Evolutionary conservation across 1,140 invertebrate genomes (phyloP).

Genomic region (Leptinotarsa undecemlineata): DNA sequence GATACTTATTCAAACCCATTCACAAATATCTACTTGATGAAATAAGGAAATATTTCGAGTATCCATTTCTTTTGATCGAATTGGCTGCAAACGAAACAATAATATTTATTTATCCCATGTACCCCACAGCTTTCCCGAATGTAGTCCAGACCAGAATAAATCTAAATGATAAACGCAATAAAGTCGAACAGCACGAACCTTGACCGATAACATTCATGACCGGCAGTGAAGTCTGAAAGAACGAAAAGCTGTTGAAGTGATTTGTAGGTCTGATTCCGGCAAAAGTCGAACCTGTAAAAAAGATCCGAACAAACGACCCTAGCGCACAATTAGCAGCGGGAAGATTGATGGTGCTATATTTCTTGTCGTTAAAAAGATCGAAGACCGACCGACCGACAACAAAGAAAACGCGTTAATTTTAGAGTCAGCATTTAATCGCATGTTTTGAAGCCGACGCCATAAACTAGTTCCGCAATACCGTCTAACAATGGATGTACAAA

Average conservation of each 20-base stretch:
- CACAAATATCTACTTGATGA: no score
- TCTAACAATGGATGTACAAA: slow-evolving; percentile 11
- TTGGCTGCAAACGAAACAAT: no score
- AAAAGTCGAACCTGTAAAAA: slow-evolving; percentile 26
- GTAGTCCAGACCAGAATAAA: background rate
- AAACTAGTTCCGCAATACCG: slow-evolving; percentile 26
- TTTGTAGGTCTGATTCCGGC: slow-evolving; percentile 26
- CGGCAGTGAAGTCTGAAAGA: slow-evolving; percentile 20
- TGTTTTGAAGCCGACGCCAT: slow-evolving; percentile 18
- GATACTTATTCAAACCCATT: no score
- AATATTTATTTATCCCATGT: no score
- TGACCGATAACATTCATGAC: slow-evolving; percentile 19
- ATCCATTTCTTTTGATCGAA: no score
- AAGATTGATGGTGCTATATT: slow-evolving; percentile 38
- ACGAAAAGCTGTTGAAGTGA: slow-evolving; percentile 28
- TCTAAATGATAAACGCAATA: background rate
- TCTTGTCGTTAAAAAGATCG: slow-evolving; percentile 37
- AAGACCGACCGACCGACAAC: slow-evolving; percentile 27
- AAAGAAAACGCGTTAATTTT: slow-evolving; percentile 30
- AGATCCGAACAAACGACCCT: slow-evolving; percentile 31
- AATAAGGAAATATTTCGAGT: no score
- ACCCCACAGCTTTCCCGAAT: background rate
- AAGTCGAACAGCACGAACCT: slow-evolving; percentile 9
- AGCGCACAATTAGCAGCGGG: slow-evolving; percentile 33
- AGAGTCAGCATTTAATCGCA: slow-evolving; percentile 26